Base-by-base conservation (phyloP, 2,888 invertebrate genomes). In the Oscheius sp. region DNA sequence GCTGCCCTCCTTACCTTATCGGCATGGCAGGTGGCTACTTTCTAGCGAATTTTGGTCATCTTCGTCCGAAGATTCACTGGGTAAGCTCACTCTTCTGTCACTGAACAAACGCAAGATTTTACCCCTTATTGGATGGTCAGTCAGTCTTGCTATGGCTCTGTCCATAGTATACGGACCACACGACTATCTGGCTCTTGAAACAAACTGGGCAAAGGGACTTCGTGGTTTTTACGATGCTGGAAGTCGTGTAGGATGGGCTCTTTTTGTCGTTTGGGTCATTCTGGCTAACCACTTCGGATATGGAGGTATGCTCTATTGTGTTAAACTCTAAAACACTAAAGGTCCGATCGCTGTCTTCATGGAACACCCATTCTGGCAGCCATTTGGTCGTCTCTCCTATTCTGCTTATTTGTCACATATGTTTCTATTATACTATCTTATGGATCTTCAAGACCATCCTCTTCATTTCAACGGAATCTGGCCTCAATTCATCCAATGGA, bases 341-440 rank as follows among this genome's bases (percentile, higher is more conserved):
- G 53, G 53, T 53, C 53, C 53, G 3, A 66, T 66, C 3, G 51
- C 66, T 5, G 2, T 50, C n/a, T 66, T 66, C 10, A 66, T 66
- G 66, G 29, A 53, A 5, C 66, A 66, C 29, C 66, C 66, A 1
- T 9, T 66, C 10, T 66, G 66, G 66, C 66, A 95, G 86, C 96
- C 96, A 0, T 91, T 97, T 76, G 95, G 96, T 2, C 96, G 95
- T 91, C 94, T 95, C 90, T 94, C 96, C 48, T 97, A 96, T 91
- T 92, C 96, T 57, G 77, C 81, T 48, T 85, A 85, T 50, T 76
- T 73, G 78, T 29, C 76, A 7, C 74, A 76, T n/a, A 50, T 79
- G 10, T 78, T 72, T 65, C 74, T 76, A 11, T 78, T 70, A 55
- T 33, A 77, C 37, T 76, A 78, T 51, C 53, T 81, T 21, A 73